Evolutionary conservation across 92 coral and sea anemone genomes (phyloP), one percentile per base, ranked within the genome.

Genomic region (Virgularia gustaviana): DNA sequence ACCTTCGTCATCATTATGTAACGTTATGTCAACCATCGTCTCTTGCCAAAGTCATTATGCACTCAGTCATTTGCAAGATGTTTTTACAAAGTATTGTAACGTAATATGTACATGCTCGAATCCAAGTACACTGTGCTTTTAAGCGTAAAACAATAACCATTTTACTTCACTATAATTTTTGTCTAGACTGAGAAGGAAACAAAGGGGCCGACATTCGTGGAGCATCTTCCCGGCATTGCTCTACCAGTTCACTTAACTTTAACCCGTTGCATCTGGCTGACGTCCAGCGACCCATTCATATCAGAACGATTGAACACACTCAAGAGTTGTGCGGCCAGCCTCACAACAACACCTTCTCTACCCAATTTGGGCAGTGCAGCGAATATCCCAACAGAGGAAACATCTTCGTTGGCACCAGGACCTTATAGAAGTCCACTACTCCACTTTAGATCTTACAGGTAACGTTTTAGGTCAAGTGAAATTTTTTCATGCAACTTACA

Each of bases 371-470:
- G 18, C 10, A 56, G 25, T 54, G 73, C 23, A 1, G 54, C 63
- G 18, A 38, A 12, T 13, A 42, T 15, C 30, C 52, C 20, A 24
- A 9, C 33, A 53, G 76, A 75, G 23, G 9, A 44, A 20, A 27
- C 64, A 43, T 4, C 20, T 6, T 70, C 61, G 2, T 20, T 54
- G 32, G 74, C 92, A 38, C 72, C 82, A 1, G 84, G 78, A n/a
- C 76, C 62, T 12, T 87, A 83, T 55, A 74, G 71, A 37, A 92
- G 94, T 73, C 72, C 74, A 6, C 71, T 92, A 51, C 57, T 86
- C 60, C 71, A 89, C 83, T 92, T 92, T 66, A 82, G 78, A 70
- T 90, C 96, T 9, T 90, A 90, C 90, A 88, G 96, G 96, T 87
- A 35, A 73, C 19, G n/a, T n/a, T n/a, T n/a, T 9, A 2, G 8